Conservation (phyloP, 2,113 vertebrate species). For the Gorsachius goisagi region DNA sequence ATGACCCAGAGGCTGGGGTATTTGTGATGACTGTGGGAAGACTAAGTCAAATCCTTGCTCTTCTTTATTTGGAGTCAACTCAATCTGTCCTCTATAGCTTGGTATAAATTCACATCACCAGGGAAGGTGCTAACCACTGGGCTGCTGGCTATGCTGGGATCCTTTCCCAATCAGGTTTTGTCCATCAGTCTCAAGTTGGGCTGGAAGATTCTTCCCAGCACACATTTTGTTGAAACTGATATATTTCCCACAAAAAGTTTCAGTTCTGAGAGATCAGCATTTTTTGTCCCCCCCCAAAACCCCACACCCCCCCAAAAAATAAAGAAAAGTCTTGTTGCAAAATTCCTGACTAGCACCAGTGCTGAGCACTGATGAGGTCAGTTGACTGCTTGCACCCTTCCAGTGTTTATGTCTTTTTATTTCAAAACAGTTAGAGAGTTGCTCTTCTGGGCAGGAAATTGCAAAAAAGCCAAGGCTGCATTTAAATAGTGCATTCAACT, state of each 20-base stretch:
- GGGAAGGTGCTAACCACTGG: background rate
- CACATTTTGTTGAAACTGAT: background rate
- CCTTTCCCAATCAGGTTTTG: background rate
- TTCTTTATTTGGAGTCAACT: background rate
- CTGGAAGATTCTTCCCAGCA: background rate
- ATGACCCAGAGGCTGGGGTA: background rate
- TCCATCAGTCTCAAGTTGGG: background rate
- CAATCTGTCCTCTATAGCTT: background rate
- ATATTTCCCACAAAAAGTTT: background rate
- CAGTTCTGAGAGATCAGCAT: background rate
- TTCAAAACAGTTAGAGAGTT: conserved; percentile 30
- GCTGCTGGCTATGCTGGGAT: background rate
- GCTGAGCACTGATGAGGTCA: background rate
- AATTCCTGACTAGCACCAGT: background rate
- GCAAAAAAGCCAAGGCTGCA: conserved; percentile 22
- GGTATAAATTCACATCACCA: background rate
- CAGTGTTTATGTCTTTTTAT: conserved; percentile 15
- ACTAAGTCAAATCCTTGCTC: background rate
- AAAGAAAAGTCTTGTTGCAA: background rate
- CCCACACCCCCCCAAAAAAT: too few species aligned
- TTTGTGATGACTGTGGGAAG: background rate
- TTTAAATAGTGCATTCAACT: conserved; percentile 14
- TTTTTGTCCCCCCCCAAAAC: background rate
- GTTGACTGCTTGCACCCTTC: background rate
- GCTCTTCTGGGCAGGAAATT: conserved; percentile 48